Base-by-base conservation (phyloP, 2,888 invertebrate species). In the Eilema depressum region DNA sequence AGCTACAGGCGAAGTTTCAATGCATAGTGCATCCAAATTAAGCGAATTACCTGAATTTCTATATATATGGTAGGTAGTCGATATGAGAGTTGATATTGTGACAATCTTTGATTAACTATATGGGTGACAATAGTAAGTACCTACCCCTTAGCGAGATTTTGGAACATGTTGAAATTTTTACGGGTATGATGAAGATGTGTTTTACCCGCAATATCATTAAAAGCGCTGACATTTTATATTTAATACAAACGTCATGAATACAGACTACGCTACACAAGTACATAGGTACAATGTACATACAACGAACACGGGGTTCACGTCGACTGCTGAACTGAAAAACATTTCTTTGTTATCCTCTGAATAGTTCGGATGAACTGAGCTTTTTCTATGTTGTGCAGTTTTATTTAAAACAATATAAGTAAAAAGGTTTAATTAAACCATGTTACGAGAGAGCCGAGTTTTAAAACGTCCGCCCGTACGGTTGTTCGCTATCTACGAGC, bases 381-480 rank as follows among this genome's bases (percentile, higher is more conserved):
- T 65, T 23, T 65, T 65, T 57, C 14, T 17, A 25, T 57, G 33
- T 57, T 17, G 23, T 33, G 7, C 33, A 66, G 30, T 26, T 41
- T 66, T 41, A 26, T 60, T 26, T 60, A 26, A 66, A 60, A 57
- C 25, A 66, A 28, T 23, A 53, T n/a, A n/a, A n/a, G n/a, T 47
- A 28, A n/a, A 64, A 53, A 59, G 20, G 41, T 60, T 41, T 66
- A 41, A 66, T 60, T 60, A 60, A 66, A 60, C 28, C 41, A 41
- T 41, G 26, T 66, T 26, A 26, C 41, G 12, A 33, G 37, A 64
- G 26, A 56, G 30, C 30, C 12, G 30, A 14, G 30, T 4, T 65
- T 12, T n/a, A 28, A 47, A 26, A 3, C 5, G n/a, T 7, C 20
- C 8, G n/a, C 7, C 20, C 12, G 20, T n/a, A n/a, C n/a, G n/a